phyloP scores from a whole-genome alignment of 2,113 vertebrate species.

The Tringa solitaria region DNA sequence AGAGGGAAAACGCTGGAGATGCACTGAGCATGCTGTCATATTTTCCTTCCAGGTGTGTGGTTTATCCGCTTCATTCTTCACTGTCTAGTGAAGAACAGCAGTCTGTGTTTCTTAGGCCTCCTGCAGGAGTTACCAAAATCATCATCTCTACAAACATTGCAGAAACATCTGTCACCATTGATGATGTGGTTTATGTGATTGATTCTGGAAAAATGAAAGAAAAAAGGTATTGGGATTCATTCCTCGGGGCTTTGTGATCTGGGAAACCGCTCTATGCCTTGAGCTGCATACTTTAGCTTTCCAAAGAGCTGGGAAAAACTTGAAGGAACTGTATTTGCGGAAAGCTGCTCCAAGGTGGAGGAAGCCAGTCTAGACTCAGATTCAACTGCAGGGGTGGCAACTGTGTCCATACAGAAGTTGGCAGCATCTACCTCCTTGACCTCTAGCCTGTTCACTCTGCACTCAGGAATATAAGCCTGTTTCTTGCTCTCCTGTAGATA shows the following conservation, averaged over 20 bases:
- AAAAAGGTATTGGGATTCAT: constrained; percentile 81
- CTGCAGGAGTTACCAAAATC: constrained; percentile 88
- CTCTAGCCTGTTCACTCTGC: neutral
- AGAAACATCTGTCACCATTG: constrained; percentile 95
- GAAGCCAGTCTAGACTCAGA: neutral
- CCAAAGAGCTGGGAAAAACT: neutral
- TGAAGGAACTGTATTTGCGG: neutral
- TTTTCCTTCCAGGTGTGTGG: constrained; percentile 80
- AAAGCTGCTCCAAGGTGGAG: neutral
- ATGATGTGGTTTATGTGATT: constrained; percentile 95
- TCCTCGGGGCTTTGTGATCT: neutral
- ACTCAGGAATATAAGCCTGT: neutral
- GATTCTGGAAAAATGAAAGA: constrained; percentile 98
- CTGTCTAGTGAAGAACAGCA: constrained; percentile 96
- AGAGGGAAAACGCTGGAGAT: neutral
- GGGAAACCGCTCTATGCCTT: neutral
- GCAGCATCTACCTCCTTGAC: neutral
- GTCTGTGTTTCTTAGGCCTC: constrained; percentile 88
- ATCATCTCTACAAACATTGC: constrained; percentile 99
- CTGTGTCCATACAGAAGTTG: neutral
- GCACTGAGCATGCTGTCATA: neutral
- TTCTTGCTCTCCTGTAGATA: constrained; percentile 76
- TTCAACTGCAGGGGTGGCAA: neutral
- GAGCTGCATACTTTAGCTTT: neutral
- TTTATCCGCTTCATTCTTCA: constrained; percentile 94